phyloP scores from a whole-genome alignment of 37 sponge, comb jelly and placozoan species.

The Diacarnus erythraeanus region DNA sequence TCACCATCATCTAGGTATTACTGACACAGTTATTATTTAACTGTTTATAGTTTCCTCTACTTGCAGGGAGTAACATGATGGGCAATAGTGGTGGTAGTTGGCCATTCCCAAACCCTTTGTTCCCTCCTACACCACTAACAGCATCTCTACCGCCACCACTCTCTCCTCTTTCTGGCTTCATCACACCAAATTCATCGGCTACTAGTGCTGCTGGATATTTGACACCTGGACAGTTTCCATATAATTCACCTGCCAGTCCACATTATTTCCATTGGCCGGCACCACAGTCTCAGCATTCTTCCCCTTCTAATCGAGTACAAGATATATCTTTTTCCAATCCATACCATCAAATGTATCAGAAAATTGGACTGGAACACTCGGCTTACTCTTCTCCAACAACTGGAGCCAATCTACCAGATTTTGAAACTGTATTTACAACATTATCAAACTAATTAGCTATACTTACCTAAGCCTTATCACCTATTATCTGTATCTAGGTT shows the following conservation, averaged over 20 bases:
- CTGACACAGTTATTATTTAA: background rate
- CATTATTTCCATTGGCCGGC: conserved; percentile 8
- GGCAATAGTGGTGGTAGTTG: background rate
- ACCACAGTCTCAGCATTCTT: background rate
- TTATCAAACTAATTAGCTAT: background rate
- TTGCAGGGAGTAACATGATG: background rate
- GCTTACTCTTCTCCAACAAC: conserved; percentile 8
- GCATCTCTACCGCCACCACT: conserved; percentile 15
- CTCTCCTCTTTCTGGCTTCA: conserved; percentile 30
- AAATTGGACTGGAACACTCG: background rate
- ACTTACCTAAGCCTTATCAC: no score
- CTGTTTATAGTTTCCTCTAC: no score
- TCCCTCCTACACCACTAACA: conserved; percentile 29
- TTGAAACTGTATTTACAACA: conserved; percentile 35
- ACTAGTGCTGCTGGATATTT: background rate
- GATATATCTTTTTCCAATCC: background rate
- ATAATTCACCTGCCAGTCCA: background rate
- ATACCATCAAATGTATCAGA: background rate
- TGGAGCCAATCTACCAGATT: conserved; percentile 31
- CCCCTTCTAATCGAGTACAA: background rate
- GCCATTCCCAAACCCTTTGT: conserved; percentile 6
- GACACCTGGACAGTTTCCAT: background rate
- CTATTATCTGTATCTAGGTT: no score
- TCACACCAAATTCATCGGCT: background rate
- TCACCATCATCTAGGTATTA: background rate